A percentile compares a stretch with the other conserved stretches of the same genome.
Evolutionary conservation across 2,113 vertebrate genomes (phyloP).

Genomic region (Cynopterus brachyotis): DNA sequence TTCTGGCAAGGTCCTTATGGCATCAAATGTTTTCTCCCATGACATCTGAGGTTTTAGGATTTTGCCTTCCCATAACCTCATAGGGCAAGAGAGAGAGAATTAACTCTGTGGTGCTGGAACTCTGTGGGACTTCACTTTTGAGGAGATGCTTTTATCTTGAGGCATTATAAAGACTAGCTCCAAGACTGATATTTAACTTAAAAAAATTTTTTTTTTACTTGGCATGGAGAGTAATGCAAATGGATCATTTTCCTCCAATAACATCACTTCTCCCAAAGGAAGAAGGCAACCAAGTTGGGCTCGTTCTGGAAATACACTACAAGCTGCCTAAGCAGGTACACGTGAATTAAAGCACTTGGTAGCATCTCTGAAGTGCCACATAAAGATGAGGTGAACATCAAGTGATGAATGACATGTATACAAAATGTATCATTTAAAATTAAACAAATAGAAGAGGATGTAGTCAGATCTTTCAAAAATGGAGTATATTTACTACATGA

Average conservation of each 20-base stretch:
- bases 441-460: background rate
- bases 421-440: constrained; percentile 26
- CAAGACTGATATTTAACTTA: background rate
- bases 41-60: background rate
- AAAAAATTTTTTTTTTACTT: background rate
- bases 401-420: background rate
- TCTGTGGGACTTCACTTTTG: background rate
- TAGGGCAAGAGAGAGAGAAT: background rate
- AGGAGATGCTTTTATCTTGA: background rate
- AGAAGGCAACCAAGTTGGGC: background rate
- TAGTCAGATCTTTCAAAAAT: background rate
- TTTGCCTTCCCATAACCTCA: background rate
- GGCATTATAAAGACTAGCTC: background rate
- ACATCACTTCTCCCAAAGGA: background rate
- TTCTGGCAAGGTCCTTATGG: background rate
- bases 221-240: background rate
- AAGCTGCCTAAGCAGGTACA: background rate
- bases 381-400: background rate
- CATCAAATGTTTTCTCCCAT: background rate
- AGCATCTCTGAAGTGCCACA: background rate
- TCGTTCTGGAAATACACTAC: background rate
- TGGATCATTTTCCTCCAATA: background rate
- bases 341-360: background rate
- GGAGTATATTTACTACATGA: background rate
- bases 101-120: background rate